A percentile compares a stretch with the other conserved stretches of the same genome.
These are phyloP conservation scores for Malurus cyaneus DNA, from an alignment of 2,113 vertebrate species.

Conservation along the genomic window DNA sequence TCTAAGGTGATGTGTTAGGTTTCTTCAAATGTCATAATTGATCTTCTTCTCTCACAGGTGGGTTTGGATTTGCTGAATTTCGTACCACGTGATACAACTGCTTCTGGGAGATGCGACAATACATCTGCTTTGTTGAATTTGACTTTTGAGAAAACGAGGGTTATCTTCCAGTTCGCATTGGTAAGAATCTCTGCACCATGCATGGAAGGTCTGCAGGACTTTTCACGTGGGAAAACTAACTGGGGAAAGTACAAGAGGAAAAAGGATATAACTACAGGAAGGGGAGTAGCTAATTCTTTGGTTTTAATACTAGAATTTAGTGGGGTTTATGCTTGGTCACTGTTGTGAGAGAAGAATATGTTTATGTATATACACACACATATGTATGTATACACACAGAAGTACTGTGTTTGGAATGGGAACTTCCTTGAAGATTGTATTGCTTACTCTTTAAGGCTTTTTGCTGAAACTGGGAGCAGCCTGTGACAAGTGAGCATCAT, in stretches of 20 bases:
- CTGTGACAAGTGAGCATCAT: background rate
- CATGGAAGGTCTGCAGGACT: rapidly evolving
- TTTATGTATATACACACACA: background rate
- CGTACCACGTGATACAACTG: conserved; percentile 66
- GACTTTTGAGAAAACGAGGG: background rate
- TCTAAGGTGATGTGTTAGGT: background rate
- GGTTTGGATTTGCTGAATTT: conserved; percentile 76
- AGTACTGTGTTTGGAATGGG: background rate
- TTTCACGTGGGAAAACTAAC: background rate
- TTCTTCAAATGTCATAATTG: background rate
- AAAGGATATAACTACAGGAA: background rate
- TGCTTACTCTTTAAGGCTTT: background rate
- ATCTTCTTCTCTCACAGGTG: conserved; percentile 57
- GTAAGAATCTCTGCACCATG: conserved; percentile 63
- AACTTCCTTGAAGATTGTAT: background rate
- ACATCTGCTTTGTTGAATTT: conserved; percentile 72
- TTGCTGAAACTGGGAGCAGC: background rate
- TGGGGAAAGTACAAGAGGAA: background rate
- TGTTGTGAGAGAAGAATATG: background rate
- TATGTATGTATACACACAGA: background rate
- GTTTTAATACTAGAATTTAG: background rate
- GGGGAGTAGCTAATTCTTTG: background rate
- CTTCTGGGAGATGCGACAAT: conserved; percentile 72
- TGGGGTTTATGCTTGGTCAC: background rate
- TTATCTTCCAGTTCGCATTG: conserved; percentile 78